phyloP scores from a whole-genome alignment of 2,888 invertebrate genomes.

The Acronicta psi region DNA sequence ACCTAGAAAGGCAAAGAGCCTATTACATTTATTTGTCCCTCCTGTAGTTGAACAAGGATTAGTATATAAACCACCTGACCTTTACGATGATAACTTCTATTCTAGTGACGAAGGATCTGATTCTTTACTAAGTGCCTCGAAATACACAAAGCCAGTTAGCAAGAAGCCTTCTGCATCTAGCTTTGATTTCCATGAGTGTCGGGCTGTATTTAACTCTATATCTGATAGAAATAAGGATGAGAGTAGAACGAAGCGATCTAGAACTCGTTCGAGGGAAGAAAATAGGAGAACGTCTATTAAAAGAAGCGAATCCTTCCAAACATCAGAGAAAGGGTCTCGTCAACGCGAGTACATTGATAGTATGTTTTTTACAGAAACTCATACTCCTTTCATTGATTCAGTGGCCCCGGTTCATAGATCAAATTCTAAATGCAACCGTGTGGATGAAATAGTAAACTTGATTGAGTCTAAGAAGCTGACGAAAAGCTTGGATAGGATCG shows the following conservation, averaged over 20 bases:
- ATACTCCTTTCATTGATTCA: conserved; percentile 72
- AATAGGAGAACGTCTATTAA: conserved; percentile 76
- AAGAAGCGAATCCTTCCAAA: conserved; percentile 86
- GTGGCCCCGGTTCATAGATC: conserved; percentile 66
- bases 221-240: conserved; percentile 86
- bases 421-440: conserved; percentile 78
- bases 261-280: conserved; percentile 80
- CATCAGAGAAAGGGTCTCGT: conserved; percentile 80
- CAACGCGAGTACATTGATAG: conserved; percentile 89
- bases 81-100: conserved; percentile 89
- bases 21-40: conserved; percentile 91
- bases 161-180: conserved; percentile 77
- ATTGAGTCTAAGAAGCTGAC: conserved; percentile 90
- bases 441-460: conserved; percentile 86
- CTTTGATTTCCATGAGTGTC: conserved; percentile 86
- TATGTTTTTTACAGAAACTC: conserved; percentile 87
- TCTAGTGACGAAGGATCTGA: conserved; percentile 92
- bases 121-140: conserved; percentile 91
- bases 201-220: conserved; percentile 89
- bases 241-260: conserved; percentile 71
- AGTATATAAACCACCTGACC: conserved; percentile 86
- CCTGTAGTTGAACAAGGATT: conserved; percentile 90
- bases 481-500: conserved; percentile 94
- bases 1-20: conserved; percentile 92
- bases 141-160: conserved; percentile 74